Evolutionary conservation across 2,888 invertebrate species (phyloP), one percentile per base, ranked within the genome.

Genomic region (Meloe dianella): DNA sequence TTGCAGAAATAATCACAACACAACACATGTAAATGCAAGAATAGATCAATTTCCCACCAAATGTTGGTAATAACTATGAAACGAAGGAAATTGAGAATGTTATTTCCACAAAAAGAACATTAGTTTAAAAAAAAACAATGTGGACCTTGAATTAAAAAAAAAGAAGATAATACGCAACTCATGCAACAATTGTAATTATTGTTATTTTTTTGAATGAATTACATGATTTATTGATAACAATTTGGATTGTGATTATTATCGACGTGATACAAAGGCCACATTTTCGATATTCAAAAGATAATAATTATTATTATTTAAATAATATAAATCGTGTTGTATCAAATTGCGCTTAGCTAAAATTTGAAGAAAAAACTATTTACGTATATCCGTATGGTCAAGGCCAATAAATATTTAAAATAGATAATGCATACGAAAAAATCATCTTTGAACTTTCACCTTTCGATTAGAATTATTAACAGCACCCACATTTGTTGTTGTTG

Each of bases 401-500:
- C n/a, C 10, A 47, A 51, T 22, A 20, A 7, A n/a, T 17, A 12
- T 41, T 41, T 17, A n/a, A n/a, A n/a, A n/a, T n/a, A n/a, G n/a
- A n/a, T n/a, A n/a, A n/a, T 41, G 3, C 2, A 41, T n/a, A 41
- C 20, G 32, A 56, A 61, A 64, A 57, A 59, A 54, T 60, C 12
- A 60, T 57, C n/a, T 0, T 60, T 60, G n/a, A 20, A 24, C 27
- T 58, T 70, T 72, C 70, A 85, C 85, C 78, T 89, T 89, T 75
- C 87, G 87, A 8, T 84, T 85, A 32, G 85, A 83, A 5, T 83
- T 74, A 63, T 85, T 86, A 0, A 57, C 57, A 24, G 82, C 6
- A 41, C n/a, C n/a, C n/a, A 41, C 6, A 17, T n/a, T 41, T 20
- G 68, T 68, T 54, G 41, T 6, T n/a, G 47, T 3, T 9, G 47